These are phyloP conservation scores for Gisinianus flammeolus DNA, from an alignment of 2,888 invertebrate genomes.

Conservation along the genomic window DNA sequence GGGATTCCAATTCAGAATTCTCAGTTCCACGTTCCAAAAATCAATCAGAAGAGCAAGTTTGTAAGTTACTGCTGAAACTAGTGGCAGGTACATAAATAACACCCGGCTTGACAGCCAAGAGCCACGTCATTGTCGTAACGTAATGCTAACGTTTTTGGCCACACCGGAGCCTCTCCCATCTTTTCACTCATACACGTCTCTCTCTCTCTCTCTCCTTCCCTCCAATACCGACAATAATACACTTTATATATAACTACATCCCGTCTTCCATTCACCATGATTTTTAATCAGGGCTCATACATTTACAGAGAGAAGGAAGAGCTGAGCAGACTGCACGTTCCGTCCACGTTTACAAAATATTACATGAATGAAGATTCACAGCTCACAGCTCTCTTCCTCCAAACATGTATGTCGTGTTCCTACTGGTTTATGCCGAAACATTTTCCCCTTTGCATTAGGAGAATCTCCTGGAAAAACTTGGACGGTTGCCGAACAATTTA, in stretches of 20 bases:
- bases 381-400: neutral
- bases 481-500: slow-evolving; percentile 18
- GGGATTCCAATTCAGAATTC: neutral
- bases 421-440: neutral
- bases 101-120: slow-evolving; percentile 13
- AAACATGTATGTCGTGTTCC: neutral
- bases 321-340: neutral
- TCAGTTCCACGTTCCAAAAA: neutral
- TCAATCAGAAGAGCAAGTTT: slow-evolving; percentile 1
- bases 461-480: slow-evolving; percentile 14
- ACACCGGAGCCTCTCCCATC: neutral
- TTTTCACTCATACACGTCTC: neutral
- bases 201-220: neutral
- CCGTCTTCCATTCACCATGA: neutral
- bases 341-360: neutral
- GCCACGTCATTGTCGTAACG: slow-evolving; percentile 3
- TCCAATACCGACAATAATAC: neutral
- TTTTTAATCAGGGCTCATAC: no score
- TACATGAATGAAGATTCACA: neutral
- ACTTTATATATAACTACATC: neutral
- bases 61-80: neutral
- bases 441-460: neutral
- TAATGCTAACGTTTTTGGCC: slow-evolving; percentile 25
- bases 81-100: slow-evolving; percentile 10
- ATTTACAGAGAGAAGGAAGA: no score